Conservation (phyloP, 2,797 vertebrate genomes). For the Malacoctenus gilli region DNA sequence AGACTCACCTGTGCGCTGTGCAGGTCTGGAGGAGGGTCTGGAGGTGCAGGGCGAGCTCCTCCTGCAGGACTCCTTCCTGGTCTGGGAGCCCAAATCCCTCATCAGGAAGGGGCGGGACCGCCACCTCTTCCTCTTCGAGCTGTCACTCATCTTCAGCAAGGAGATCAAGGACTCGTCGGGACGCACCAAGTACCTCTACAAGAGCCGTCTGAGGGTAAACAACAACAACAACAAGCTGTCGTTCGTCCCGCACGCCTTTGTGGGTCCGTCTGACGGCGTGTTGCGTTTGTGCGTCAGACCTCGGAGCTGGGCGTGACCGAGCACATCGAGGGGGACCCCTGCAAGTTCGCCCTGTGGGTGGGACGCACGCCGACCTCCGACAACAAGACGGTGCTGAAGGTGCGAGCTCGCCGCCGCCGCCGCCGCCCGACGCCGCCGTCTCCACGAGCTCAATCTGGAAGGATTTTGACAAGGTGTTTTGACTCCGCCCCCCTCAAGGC, state of each 20-base stretch:
- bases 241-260: too few relatives aligned
- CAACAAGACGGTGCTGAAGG: slow-evolving; percentile 97
- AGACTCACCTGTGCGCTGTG: too few relatives aligned
- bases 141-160: slow-evolving; percentile 98
- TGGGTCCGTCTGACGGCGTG: too few relatives aligned
- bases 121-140: slow-evolving; percentile 97
- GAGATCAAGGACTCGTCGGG: slow-evolving; percentile 98
- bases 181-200: slow-evolving; percentile 97
- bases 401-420: too few relatives aligned
- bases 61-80: slow-evolving; percentile 96
- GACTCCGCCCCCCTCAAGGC: slow-evolving; percentile 79
- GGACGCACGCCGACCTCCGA: slow-evolving; percentile 96
- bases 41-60: slow-evolving; percentile 97
- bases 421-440: too few relatives aligned
- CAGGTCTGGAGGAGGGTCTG: slow-evolving; percentile 97
- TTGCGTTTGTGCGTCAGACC: slow-evolving; percentile 79
- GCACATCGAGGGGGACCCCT: slow-evolving; percentile 96
- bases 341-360: slow-evolving; percentile 97
- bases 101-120: slow-evolving; percentile 96
- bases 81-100: slow-evolving; percentile 98
- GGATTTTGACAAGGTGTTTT: too few relatives aligned
- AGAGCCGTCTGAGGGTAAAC: slow-evolving; percentile 80
- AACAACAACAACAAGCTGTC: too few relatives aligned
- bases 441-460: neutral
- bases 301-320: slow-evolving; percentile 97